Percentiles rank a stretch among this genome's conserved stretches.
Evolutionary conservation across 2,888 invertebrate genomes (phyloP).

Genomic region (Shargacucullia verbasci): DNA sequence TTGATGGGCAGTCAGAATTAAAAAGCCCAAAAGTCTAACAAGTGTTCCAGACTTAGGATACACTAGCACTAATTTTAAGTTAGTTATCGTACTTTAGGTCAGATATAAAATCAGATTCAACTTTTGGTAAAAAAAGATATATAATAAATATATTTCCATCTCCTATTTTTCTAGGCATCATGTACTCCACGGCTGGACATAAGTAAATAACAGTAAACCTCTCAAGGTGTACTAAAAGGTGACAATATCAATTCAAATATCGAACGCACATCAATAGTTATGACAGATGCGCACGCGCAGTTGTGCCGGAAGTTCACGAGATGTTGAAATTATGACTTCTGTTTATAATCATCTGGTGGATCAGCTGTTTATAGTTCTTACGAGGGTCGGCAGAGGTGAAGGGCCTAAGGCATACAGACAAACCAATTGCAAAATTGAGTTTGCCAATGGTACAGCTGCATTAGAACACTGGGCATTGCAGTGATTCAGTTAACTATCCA

Average conservation of each 20-base stretch:
- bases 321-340: slow-evolving; percentile 50
- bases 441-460: too few species aligned
- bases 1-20: background rate
- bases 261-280: slow-evolving; percentile 41
- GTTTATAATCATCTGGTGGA: slow-evolving; percentile 47
- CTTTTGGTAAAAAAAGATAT: too few species aligned
- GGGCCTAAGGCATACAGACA: background rate
- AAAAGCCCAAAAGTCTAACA: background rate
- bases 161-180: too few species aligned
- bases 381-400: slow-evolving; percentile 8
- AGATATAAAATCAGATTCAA: too few species aligned
- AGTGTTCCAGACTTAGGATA: too few species aligned
- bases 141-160: background rate
- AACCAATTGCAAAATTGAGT: too few species aligned
- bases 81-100: too few species aligned
- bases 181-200: too few species aligned
- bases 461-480: too few species aligned
- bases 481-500: too few species aligned
- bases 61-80: too few species aligned
- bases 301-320: slow-evolving; percentile 54
- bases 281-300: slow-evolving; percentile 54
- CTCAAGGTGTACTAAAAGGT: slow-evolving; percentile 44
- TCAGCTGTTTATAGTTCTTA: slow-evolving; percentile 39
- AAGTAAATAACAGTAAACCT: background rate
- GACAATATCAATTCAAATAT: slow-evolving; percentile 49